Conservation (phyloP, 2,888 invertebrate genomes). For the Trissonchulus sp. region DNA sequence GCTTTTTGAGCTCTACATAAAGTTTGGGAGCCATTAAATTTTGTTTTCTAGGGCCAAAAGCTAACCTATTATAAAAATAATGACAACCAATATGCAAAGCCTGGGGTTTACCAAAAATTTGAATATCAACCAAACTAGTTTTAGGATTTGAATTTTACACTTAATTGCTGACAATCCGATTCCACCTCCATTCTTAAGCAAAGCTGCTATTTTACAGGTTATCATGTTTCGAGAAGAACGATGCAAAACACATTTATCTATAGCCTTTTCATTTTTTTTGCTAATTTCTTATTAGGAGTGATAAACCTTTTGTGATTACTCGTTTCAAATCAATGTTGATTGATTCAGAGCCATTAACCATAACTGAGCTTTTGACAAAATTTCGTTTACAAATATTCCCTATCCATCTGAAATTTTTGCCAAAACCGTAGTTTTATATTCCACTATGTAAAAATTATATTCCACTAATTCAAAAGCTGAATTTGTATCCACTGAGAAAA, state of each 20-base stretch:
- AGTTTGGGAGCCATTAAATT: too few relatives aligned
- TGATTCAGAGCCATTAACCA: constrained; percentile 20
- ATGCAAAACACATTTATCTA: neutral
- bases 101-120: neutral
- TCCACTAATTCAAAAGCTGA: constrained; percentile 20
- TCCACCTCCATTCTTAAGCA: neutral
- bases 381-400: neutral
- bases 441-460: neutral
- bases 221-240: neutral
- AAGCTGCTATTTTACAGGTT: neutral
- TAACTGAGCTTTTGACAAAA: neutral
- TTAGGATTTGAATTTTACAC: neutral
- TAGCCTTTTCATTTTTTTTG: neutral
- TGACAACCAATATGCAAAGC: neutral
- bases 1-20: too few relatives aligned
- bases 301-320: constrained; percentile 22
- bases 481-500: constrained; percentile 17
- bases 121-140: neutral
- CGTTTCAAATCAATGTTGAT: neutral
- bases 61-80: neutral
- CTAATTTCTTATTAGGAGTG: neutral
- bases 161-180: neutral
- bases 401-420: constrained; percentile 18
- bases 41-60: too few relatives aligned
- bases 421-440: neutral